These are phyloP conservation scores for Trissolcus brochymenae DNA, from an alignment of 2,888 invertebrate genomes.

Conservation along the genomic window DNA sequence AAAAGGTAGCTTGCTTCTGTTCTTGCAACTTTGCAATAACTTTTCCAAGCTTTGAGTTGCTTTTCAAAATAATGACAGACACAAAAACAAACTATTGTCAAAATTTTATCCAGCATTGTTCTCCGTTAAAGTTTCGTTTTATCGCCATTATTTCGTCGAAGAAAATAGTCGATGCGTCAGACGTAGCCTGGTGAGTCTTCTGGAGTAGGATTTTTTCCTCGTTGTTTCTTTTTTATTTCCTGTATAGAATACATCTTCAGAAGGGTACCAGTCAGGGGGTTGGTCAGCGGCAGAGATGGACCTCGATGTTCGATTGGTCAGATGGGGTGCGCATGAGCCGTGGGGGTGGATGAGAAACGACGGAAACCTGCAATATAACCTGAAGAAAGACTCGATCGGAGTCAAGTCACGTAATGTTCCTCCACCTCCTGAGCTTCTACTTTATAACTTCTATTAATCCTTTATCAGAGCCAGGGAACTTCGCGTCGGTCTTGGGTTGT, in stretches of 20 bases:
- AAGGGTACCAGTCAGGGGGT: conserved; percentile 69
- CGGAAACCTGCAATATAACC: conserved; percentile 75
- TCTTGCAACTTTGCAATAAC: background rate
- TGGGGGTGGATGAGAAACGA: conserved; percentile 75
- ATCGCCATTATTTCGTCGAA: conserved; percentile 40
- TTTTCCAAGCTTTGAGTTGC: background rate
- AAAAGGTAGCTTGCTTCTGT: background rate
- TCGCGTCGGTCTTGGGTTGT: conserved; percentile 62
- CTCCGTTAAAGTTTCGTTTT: conserved; percentile 30
- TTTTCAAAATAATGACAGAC: too few relatives aligned
- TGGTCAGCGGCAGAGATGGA: conserved; percentile 75
- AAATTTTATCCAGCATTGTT: conserved; percentile 22
- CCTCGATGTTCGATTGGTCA: conserved; percentile 76
- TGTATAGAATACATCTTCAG: conserved; percentile 68
- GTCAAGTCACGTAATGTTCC: conserved; percentile 77
- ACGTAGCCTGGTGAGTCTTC: conserved; percentile 44
- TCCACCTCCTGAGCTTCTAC: conserved; percentile 75
- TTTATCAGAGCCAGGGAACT: conserved; percentile 68
- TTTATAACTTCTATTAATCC: conserved; percentile 77
- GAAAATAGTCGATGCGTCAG: conserved; percentile 56
- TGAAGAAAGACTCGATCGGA: conserved; percentile 76
- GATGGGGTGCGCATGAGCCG: conserved; percentile 75
- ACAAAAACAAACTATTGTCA: background rate
- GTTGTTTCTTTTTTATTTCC: conserved; percentile 65
- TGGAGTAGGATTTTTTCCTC: conserved; percentile 55